Base-by-base conservation (phyloP, 2,888 invertebrate species). In the Chymomyza procnemis region DNA sequence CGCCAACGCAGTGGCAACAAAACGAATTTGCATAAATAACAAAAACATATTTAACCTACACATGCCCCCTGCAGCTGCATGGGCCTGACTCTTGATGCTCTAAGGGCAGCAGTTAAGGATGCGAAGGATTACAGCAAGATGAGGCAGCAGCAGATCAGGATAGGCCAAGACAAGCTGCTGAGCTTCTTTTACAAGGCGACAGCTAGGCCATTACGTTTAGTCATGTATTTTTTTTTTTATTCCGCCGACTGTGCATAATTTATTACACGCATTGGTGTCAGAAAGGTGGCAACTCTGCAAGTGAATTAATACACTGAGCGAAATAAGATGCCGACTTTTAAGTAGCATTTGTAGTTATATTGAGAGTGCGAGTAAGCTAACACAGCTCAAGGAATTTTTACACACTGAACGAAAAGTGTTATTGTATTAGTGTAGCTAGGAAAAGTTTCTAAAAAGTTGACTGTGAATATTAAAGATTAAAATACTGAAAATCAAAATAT, bases 21-120 rank as follows among this genome's bases (percentile, higher is more conserved):
- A 79, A 83, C 79, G 81, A 83, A 82, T 82, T 82, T 82, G 79
- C 81, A 82, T 82, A 82, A 82, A 82, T 83, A 82, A 82, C 79
- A 83, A 82, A 82, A 82, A 82, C 83, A 83, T 82, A 82, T 82
- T 82, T 83, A 82, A 83, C 73, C 70, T 65, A 65, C 65, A 58
- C 74, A 64, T 30, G 50, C 30, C 9, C 1, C 4, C 62, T 2
- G 30, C 34, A 8, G n/a, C 4, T 21, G 6, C n/a, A 22, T 4
- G 26, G 4, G 56, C 5, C 66, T 76, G 75, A 78, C 78, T 78
- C 73, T 69, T 73, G 67, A 60, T 74, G 76, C 71, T 67, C 68
- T 73, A 64, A 71, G 68, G 66, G 62, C 76, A 77, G 80, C 19
- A 12, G 81, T 74, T 80, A 83, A 80, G 74, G 14, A 18, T 19